phyloP scores from a whole-genome alignment of 1,140 invertebrate genomes.

The Drosophila yakuba region DNA sequence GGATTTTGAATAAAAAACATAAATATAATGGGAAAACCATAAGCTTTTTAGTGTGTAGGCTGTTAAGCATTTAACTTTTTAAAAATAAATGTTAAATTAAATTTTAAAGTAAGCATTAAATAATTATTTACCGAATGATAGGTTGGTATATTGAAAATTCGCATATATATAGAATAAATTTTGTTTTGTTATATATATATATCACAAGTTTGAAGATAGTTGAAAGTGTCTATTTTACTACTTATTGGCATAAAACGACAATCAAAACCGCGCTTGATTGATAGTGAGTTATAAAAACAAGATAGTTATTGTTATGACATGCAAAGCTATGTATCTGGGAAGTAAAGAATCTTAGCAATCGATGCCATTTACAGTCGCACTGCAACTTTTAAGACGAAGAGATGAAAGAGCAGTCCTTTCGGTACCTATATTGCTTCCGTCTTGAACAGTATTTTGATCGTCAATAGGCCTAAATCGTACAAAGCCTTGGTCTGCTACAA shows the following conservation, averaged over 20 bases:
- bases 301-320: slow-evolving; percentile 10
- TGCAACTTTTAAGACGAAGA: slow-evolving; percentile 46
- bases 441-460: slow-evolving; percentile 74
- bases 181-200: slow-evolving; percentile 57
- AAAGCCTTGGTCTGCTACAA: slow-evolving; percentile 94
- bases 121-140: slow-evolving; percentile 4
- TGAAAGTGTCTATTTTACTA: slow-evolving; percentile 68
- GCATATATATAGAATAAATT: slow-evolving; percentile 13
- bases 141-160: slow-evolving; percentile 17
- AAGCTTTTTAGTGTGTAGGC: neutral
- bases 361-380: slow-evolving; percentile 44
- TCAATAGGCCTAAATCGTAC: slow-evolving; percentile 91
- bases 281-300: slow-evolving; percentile 9
- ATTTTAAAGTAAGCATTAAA: slow-evolving; percentile 1
- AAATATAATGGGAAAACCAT: neutral
- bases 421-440: slow-evolving; percentile 17
- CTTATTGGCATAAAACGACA: slow-evolving; percentile 59
- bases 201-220: slow-evolving; percentile 81
- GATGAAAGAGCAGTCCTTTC: slow-evolving; percentile 14
- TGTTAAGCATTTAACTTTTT: neutral
- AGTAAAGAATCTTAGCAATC: slow-evolving; percentile 30
- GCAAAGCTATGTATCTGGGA: slow-evolving; percentile 8
- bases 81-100: slow-evolving; percentile 4
- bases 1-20: neutral
- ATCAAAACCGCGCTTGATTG: slow-evolving; percentile 14